Base-by-base conservation (phyloP, 1,140 invertebrate genomes). In the Trissolcus basalis region DNA sequence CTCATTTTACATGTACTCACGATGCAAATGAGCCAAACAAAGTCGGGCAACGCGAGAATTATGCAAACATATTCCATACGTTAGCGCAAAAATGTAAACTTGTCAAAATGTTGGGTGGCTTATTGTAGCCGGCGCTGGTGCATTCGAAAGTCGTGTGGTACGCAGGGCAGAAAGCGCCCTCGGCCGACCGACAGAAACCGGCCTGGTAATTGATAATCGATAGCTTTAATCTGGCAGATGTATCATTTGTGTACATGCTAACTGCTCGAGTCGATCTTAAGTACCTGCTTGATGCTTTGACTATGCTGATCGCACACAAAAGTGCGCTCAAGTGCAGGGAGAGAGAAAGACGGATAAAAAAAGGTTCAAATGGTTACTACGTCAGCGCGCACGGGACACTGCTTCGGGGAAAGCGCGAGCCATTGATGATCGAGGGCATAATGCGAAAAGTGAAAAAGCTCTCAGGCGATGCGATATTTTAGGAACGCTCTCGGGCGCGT, bases 391-490 rank as follows among this genome's bases (percentile, higher is more conserved):
- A 54, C 75, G 63, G 63, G 68, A 77, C 68, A 72, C 63, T 51
- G 68, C 56, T 71, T 63, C 61, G 10, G 61, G 61, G 61, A 63
- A 43, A 65, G 43, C 53, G 59, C 54, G 59, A 61, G 41, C 56
- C 69, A 69, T 75, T 67, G 74, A 79, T 79, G 77, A 81, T 81
- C 70, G 71, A 65, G 70, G 68, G 76, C 64, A 70, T 80, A 80
- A 80, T 80, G 76, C 45, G 74, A 69, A 74, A 79, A 77, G 74
- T 79, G 79, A 81, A 81, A 81, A 73, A 81, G 74, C 71, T 81
- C 63, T 79, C 71, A 50, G 51, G 61, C 65, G 59, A 68, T 71
- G 35, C 60, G 59, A 74, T 69, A 69, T 77, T 77, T 77, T 64
- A 77, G 75, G 69, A 69, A 45, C 64, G 35, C 50, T 53, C 50